Conservation (phyloP, 2,113 vertebrate species). For the Corvus hawaiiensis region DNA sequence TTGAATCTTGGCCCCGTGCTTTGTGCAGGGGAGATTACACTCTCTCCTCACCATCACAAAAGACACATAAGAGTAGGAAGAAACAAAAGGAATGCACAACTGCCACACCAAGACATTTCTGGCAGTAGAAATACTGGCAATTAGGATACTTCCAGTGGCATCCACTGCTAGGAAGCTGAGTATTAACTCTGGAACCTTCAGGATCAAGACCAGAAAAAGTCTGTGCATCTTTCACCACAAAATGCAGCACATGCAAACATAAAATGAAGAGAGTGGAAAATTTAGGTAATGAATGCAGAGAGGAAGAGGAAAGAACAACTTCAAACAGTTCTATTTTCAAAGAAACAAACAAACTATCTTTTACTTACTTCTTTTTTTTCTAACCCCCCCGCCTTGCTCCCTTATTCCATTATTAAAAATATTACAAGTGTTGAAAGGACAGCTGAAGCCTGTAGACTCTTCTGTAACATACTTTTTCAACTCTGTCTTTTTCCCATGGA, state of each 20-base stretch:
- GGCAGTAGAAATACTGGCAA: neutral
- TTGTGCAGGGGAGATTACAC: neutral
- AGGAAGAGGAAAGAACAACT: neutral
- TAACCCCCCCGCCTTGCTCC: neutral
- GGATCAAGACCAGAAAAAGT: neutral
- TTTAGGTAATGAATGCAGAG: neutral
- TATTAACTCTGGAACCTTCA: neutral
- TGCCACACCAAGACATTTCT: neutral
- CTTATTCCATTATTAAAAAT: neutral
- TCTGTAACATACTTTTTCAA: neutral
- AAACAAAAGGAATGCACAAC: neutral
- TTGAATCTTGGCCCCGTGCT: neutral
- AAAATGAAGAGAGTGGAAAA: neutral
- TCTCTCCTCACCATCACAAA: neutral
- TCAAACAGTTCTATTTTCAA: neutral
- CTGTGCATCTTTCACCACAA: neutral
- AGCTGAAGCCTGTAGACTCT: neutral
- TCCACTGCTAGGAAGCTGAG: neutral
- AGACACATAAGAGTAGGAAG: neutral
- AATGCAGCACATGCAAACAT: neutral
- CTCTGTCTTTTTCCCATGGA: neutral
- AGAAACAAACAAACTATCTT: neutral
- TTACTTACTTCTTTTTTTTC: neutral
- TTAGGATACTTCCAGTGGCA: neutral
- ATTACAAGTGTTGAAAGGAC: neutral